A percentile compares a stretch with the other conserved stretches of the same genome.
Evolutionary conservation across 2,888 invertebrate genomes (phyloP).

Genomic region (Hanleya hanleyi): DNA sequence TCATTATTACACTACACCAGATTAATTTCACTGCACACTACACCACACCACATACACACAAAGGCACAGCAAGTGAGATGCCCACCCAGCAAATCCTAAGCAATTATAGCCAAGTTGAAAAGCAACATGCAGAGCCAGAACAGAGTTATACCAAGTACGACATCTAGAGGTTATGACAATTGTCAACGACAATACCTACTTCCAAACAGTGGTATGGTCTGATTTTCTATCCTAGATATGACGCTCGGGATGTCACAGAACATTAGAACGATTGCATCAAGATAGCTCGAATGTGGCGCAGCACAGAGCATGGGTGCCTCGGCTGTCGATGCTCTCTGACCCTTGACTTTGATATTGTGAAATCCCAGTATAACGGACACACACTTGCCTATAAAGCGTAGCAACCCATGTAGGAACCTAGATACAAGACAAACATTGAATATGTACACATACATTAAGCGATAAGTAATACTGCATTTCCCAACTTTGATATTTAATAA

Average conservation of each 20-base stretch:
- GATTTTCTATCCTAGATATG: slow-evolving; percentile 54
- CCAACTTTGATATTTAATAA: too few species aligned
- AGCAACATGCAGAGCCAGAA: too few species aligned
- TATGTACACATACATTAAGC: background rate
- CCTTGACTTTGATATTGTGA: slow-evolving; percentile 51
- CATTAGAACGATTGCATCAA: slow-evolving; percentile 80
- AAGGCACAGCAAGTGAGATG: too few species aligned
- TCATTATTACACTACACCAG: too few species aligned
- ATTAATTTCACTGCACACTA: too few species aligned
- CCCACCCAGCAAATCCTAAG: too few species aligned
- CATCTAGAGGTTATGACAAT: too few species aligned
- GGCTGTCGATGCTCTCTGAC: slow-evolving; percentile 37
- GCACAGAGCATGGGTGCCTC: slow-evolving; percentile 81
- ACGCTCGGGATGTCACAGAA: slow-evolving; percentile 48
- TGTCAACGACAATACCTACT: slow-evolving; percentile 72
- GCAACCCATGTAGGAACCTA: slow-evolving; percentile 42
- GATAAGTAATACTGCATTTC: too few species aligned
- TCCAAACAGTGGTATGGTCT: slow-evolving; percentile 49
- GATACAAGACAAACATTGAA: background rate
- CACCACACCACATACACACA: too few species aligned
- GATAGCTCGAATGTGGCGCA: slow-evolving; percentile 93
- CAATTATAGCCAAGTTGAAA: too few species aligned
- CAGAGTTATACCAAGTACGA: too few species aligned
- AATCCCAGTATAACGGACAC: slow-evolving; percentile 51
- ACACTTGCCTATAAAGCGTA: slow-evolving; percentile 45